These are phyloP conservation scores for Goniozus legneri DNA, from an alignment of 1,140 invertebrate genomes.

Conservation along the genomic window DNA sequence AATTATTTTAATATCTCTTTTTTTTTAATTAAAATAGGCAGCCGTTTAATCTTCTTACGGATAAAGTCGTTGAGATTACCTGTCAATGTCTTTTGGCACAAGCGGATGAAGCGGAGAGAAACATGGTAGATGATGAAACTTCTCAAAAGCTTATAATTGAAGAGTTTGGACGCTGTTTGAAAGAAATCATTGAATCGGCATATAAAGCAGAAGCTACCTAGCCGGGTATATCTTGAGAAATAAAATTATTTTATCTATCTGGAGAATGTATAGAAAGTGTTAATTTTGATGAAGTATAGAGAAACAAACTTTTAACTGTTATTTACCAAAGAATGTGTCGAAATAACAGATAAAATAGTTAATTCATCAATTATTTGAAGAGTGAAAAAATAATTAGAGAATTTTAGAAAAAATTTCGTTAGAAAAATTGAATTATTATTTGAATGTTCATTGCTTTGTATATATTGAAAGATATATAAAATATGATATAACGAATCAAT, in stretches of 20 bases:
- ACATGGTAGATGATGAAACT: constrained; percentile 64
- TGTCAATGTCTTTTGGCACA: constrained; percentile 92
- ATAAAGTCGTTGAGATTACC: constrained; percentile 93
- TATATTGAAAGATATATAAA: too few relatives aligned
- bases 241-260: background rate
- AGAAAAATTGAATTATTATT: too few relatives aligned
- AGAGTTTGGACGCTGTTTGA: constrained; percentile 91
- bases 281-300: too few relatives aligned
- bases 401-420: too few relatives aligned
- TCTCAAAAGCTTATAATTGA: constrained; percentile 86
- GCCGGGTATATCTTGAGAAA: constrained; percentile 26
- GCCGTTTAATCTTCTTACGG: constrained; percentile 84
- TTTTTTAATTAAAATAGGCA: constrained; percentile 57
- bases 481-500: too few relatives aligned
- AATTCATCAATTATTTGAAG: too few relatives aligned
- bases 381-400: too few relatives aligned
- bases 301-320: too few relatives aligned
- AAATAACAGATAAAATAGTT: too few relatives aligned
- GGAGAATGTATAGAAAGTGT: too few relatives aligned
- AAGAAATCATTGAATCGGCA: constrained; percentile 83
- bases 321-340: constrained; percentile 22
- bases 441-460: too few relatives aligned
- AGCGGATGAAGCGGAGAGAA: constrained; percentile 77
- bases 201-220: constrained; percentile 60
- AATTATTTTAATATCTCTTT: constrained; percentile 8